A percentile compares a stretch with the other conserved stretches of the same genome.
Evolutionary conservation across 2,113 vertebrate genomes (phyloP).

Genomic region (Kobus ellipsiprymnus): DNA sequence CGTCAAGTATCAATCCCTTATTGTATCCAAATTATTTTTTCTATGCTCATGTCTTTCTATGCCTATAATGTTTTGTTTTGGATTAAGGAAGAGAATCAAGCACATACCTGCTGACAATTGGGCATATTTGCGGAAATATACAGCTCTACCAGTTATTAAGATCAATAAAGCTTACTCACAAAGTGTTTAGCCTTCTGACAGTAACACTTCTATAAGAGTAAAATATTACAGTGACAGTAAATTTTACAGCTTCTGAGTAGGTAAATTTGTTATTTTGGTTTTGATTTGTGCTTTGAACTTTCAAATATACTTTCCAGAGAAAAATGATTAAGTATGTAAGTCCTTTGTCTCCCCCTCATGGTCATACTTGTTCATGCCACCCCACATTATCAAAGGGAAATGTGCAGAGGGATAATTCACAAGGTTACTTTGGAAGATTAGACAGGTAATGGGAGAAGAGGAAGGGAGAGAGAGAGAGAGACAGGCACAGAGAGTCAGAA

Average conservation of each 20-base stretch:
- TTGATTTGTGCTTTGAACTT: neutral
- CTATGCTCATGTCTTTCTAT: neutral
- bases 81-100: neutral
- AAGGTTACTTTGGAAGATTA: neutral
- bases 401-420: neutral
- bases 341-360: constrained; percentile 58
- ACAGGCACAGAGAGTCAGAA: neutral
- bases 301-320: neutral
- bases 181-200: neutral
- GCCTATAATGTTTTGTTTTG: neutral
- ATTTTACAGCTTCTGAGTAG: neutral
- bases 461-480: neutral
- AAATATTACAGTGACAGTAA: neutral
- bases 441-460: neutral
- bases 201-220: neutral
- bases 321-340: neutral
- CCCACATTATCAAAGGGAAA: neutral
- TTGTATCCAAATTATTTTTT: neutral
- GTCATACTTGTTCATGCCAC: neutral
- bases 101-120: neutral
- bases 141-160: neutral
- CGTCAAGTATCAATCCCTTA: neutral
- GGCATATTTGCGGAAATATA: neutral
- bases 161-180: neutral
- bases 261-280: neutral